These are phyloP conservation scores for Drosophila albomicans DNA, from an alignment of 1,140 invertebrate genomes.

Conservation along the genomic window DNA sequence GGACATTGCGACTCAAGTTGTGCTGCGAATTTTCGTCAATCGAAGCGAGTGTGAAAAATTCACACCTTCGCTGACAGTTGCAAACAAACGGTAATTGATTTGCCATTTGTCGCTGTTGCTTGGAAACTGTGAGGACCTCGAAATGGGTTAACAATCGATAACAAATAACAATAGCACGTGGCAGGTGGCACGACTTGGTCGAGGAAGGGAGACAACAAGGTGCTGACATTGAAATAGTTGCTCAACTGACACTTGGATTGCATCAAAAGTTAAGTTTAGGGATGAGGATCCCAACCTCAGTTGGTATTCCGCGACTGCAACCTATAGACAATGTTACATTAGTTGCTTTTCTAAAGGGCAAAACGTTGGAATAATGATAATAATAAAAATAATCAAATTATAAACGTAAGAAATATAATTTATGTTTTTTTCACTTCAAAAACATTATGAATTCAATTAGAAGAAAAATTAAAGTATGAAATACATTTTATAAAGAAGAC, in stretches of 20 bases:
- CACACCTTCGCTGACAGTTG: conserved; percentile 58
- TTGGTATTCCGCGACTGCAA: no score
- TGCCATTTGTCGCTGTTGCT: conserved; percentile 60
- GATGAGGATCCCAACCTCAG: background rate
- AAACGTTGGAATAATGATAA: no score
- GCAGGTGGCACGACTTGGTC: conserved; percentile 13
- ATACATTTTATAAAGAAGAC: no score
- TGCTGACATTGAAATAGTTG: conserved; percentile 22
- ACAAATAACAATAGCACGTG: conserved; percentile 49
- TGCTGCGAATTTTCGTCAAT: conserved; percentile 7
- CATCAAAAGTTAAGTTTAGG: background rate
- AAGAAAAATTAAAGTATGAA: no score
- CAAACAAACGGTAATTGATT: conserved; percentile 68
- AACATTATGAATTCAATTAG: no score
- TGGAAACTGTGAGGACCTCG: conserved; percentile 46
- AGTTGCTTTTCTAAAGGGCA: no score
- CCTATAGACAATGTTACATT: no score
- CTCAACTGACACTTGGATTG: background rate
- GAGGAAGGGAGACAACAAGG: background rate
- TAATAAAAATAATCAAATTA: no score
- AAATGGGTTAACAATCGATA: conserved; percentile 70
- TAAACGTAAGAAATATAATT: no score
- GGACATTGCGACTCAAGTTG: conserved; percentile 44
- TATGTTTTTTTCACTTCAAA: no score
- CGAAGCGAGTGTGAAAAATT: conserved; percentile 47